Conservation (phyloP, 2,113 vertebrate genomes). For the Gopherus flavomarginatus region DNA sequence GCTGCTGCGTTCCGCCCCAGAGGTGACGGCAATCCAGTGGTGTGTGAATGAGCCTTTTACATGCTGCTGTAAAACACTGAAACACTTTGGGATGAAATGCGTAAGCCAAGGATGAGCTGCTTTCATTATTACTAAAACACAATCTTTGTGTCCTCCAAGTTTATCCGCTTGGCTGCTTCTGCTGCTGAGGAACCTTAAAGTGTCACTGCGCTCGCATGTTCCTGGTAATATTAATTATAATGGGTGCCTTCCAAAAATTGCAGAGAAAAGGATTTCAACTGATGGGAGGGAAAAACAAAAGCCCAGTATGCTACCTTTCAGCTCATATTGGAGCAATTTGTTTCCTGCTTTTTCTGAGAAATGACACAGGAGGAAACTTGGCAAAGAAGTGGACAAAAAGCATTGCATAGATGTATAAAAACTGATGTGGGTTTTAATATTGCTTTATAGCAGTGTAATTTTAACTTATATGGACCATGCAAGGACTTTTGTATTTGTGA, state of each 20-base stretch:
- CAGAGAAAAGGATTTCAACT: neutral
- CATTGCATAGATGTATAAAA: neutral
- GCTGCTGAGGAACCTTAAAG: neutral
- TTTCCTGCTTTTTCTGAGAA: neutral
- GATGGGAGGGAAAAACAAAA: slow-evolving; percentile 5
- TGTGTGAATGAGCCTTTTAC: neutral
- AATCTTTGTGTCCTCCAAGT: fast-evolving
- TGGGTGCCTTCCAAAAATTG: neutral
- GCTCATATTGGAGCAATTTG: neutral
- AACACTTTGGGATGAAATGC: neutral
- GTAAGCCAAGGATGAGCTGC: neutral
- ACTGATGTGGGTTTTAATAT: neutral
- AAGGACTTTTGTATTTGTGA: neutral
- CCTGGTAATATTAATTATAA: neutral
- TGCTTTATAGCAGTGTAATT: neutral
- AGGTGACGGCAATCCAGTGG: neutral
- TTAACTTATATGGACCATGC: neutral
- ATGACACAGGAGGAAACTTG: neutral
- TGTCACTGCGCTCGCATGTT: fast-evolving
- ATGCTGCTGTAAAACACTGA: neutral
- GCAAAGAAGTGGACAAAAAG: neutral
- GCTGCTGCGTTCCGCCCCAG: neutral
- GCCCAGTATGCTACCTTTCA: neutral
- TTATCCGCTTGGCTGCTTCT: neutral
- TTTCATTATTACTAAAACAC: fast-evolving